Conservation (phyloP, 2,888 invertebrate species). For the Helleia helle region DNA sequence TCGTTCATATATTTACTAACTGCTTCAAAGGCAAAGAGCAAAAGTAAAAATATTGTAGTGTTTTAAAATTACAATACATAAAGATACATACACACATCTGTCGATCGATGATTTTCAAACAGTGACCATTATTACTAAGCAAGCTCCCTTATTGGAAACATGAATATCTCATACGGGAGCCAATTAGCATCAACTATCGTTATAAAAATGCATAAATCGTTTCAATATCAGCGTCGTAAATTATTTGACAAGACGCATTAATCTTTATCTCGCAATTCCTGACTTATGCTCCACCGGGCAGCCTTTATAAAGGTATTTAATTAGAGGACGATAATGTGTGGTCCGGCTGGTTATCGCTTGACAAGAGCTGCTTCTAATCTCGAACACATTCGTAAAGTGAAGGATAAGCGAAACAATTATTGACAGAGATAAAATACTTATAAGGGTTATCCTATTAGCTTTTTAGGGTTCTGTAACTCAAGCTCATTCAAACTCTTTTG, state of each 20-base stretch:
- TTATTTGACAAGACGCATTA: conserved; percentile 63
- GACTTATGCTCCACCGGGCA: conserved; percentile 24
- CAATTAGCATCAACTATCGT: conserved; percentile 13
- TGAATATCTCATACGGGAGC: conserved; percentile 7
- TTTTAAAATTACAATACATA: no score
- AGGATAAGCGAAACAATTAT: conserved; percentile 12
- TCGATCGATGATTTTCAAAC: no score
- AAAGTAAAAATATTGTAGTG: no score
- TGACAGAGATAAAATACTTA: conserved; percentile 1
- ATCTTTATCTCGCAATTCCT: conserved; percentile 57
- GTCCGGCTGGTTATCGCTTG: conserved; percentile 48
- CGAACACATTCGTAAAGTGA: conserved; percentile 42
- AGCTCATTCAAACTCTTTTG: no score
- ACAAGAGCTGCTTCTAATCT: conserved; percentile 51
- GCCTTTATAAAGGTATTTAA: conserved; percentile 47
- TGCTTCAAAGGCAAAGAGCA: no score
- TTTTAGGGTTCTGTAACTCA: no score
- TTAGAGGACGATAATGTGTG: conserved; percentile 60
- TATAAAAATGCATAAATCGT: conserved; percentile 10
- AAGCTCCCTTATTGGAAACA: no score
- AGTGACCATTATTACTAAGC: no score
- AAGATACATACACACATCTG: no score
- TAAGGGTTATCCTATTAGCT: neutral
- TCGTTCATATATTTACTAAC: no score
- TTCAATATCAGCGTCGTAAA: conserved; percentile 52